These are phyloP conservation scores for Heterocephalus glaber DNA, from an alignment of 2,113 vertebrate genomes.

Conservation along the genomic window DNA sequence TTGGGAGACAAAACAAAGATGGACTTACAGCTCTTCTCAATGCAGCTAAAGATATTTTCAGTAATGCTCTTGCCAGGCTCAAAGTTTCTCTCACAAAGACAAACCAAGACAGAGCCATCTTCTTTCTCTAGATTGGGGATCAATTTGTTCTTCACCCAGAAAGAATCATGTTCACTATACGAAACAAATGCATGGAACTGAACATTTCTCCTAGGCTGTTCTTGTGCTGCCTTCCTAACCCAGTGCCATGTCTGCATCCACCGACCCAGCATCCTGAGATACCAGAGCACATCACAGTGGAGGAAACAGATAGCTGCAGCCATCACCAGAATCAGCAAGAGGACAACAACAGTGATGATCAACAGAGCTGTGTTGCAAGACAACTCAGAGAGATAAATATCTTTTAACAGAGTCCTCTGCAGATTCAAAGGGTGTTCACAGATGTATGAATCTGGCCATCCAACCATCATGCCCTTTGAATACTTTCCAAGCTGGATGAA, in stretches of 20 bases:
- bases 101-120: slow-evolving; percentile 84
- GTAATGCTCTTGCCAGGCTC: slow-evolving; percentile 87
- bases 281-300: slow-evolving; percentile 89
- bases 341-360: slow-evolving; percentile 83
- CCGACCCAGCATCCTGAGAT: slow-evolving; percentile 88
- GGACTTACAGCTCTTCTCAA: slow-evolving; percentile 89
- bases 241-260: slow-evolving; percentile 89
- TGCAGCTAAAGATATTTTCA: slow-evolving; percentile 90
- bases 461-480: slow-evolving; percentile 77
- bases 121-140: slow-evolving; percentile 90
- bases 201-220: slow-evolving; percentile 71
- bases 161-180: slow-evolving; percentile 89
- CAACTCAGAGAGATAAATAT: slow-evolving; percentile 85
- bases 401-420: slow-evolving; percentile 82
- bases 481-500: slow-evolving; percentile 83
- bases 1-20: slow-evolving; percentile 92
- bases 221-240: slow-evolving; percentile 64
- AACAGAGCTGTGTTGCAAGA: slow-evolving; percentile 86
- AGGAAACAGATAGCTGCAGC: slow-evolving; percentile 81
- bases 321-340: slow-evolving; percentile 78
- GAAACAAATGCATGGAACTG: slow-evolving; percentile 91
- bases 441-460: slow-evolving; percentile 87
- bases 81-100: slow-evolving; percentile 89
- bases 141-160: slow-evolving; percentile 89
- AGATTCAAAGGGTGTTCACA: slow-evolving; percentile 88